Base-by-base conservation (phyloP, 2,888 invertebrate species). In the Lobophora halterata region DNA sequence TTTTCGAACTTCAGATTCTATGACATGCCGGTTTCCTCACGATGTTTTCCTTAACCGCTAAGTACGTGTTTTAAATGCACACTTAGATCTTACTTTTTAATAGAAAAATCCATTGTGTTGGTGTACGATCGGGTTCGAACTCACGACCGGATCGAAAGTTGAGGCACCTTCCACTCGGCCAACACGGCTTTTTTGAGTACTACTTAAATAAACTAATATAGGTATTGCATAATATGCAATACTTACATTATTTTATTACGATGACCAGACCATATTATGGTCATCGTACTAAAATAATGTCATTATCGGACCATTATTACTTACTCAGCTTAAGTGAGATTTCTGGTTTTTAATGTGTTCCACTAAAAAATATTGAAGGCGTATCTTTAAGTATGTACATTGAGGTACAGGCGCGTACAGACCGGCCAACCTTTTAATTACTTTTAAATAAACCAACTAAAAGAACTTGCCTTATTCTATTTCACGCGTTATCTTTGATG, bases 291-390 rank as follows among this genome's bases (percentile, higher is more conserved):
- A 12, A 41, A 41, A 37, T 42, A 42, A 42, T 33, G 31, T 28
- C 32, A 42, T 41, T 41, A 41, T 29, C 24, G n/a, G 16, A 33
- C n/a, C 36, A 37, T 36, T 36, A 27, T 11, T 10, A 8, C 10
- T 7, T 10, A 12, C 32, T n/a, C n/a, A n/a, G n/a, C n/a, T 18
- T 10, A 12, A 35, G 28, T 32, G 27, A 32, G 33, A 10, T 35
- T 30, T 19, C 28, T 37, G 17, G 20, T 20, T 20, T 18, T 36
- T 37, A 47, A 47, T 45, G 28, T 20, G 8, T 38, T 35, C 28
- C 30, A 39, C 24, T 41, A 50, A 46, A 43, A 43, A 28, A 7
- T 25, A 21, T 20, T 18, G 11, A 20, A 6, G 4, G 5, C 16
- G n/a, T n/a, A n/a, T n/a, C n/a, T n/a, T n/a, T n/a, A n/a, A n/a